Base-by-base conservation (phyloP, 2,797 vertebrate species). In the Pristis pectinata region DNA sequence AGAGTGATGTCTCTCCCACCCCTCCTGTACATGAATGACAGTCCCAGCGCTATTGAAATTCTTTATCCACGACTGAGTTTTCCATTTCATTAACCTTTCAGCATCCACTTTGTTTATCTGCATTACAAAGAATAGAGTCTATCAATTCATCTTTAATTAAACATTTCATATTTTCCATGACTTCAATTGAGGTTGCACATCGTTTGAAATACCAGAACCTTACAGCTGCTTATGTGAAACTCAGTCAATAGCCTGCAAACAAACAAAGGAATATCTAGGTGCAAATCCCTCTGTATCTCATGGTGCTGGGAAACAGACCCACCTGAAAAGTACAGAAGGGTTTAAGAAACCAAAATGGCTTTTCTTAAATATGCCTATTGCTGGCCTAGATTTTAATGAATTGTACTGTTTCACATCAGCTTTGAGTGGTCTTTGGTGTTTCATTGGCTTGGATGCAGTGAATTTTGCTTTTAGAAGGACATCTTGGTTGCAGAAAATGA, bases 111-210 rank as follows among this genome's bases (percentile, higher is more conserved):
- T 93, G 92, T 93, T 93, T 93, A 93, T 93, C 67, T 74, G 64
- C 92, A 93, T 93, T 70, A 93, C 70, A 93, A 93, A 93, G 70
- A 4, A 5, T 10, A 41, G 41, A 91, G 41, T 93, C 92, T 74
- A 93, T 93, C 92, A 93, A 74, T 74, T 93, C 92, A 93, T 74
- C 67, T 93, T 93, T 93, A 93, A 93, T 93, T 93, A 93, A 93
- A 74, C 92, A 93, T 93, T 44, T 72, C 67, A 74, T 93, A 72
- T 93, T 93, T 93, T 93, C 92, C 92, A 93, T 93, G 67, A 74
- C 92, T 93, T 74, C 92, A 93, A 53, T 74, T 93, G 74, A 74
- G 41, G 24, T 70, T 1, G 67, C 72, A 11, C 27, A 37, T 91
- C 61, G 0, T 91, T 91, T 91, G 87, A 91, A 91, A 91, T 64